These are phyloP conservation scores for Melangyna quadrimaculata DNA, from an alignment of 2,888 invertebrate genomes.

Conservation along the genomic window DNA sequence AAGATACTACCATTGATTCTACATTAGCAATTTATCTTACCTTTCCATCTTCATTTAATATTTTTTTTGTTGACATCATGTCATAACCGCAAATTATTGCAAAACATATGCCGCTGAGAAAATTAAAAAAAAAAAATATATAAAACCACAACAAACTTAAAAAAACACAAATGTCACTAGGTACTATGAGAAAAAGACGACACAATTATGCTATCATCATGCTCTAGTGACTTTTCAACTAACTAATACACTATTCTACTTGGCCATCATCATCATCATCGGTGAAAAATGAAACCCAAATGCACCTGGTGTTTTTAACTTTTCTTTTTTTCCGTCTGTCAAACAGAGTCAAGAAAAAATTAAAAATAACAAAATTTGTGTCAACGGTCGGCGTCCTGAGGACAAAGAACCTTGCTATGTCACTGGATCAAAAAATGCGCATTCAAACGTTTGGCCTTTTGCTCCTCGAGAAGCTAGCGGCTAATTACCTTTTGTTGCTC, in stretches of 20 bases:
- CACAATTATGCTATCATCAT: slow-evolving; percentile 23
- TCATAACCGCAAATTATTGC: slow-evolving; percentile 59
- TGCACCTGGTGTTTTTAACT: slow-evolving; percentile 49
- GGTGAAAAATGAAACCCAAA: slow-evolving; percentile 24
- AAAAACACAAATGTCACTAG: slow-evolving; percentile 50
- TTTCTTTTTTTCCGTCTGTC: not conserved
- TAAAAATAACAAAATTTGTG: not conserved
- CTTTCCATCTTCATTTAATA: slow-evolving; percentile 20
- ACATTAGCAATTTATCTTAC: slow-evolving; percentile 10
- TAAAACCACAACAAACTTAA: slow-evolving; percentile 56
- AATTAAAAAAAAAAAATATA: not conserved
- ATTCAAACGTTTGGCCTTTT: slow-evolving; percentile 29
- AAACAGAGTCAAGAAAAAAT: not conserved
- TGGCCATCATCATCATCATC: not conserved
- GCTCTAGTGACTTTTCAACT: slow-evolving; percentile 27
- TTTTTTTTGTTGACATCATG: not conserved
- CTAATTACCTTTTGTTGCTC: slow-evolving; percentile 29
- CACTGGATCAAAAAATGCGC: slow-evolving; percentile 15
- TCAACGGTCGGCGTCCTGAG: slow-evolving; percentile 19
- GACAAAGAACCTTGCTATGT: slow-evolving; percentile 30
- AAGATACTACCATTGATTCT: not conserved
- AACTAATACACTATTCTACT: no score
- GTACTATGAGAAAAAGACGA: slow-evolving; percentile 18
- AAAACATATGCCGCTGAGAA: slow-evolving; percentile 46
- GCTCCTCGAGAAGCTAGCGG: not conserved